Evolutionary conservation across 2,888 invertebrate species (phyloP).

Genomic region (Sinentomon sp.): DNA sequence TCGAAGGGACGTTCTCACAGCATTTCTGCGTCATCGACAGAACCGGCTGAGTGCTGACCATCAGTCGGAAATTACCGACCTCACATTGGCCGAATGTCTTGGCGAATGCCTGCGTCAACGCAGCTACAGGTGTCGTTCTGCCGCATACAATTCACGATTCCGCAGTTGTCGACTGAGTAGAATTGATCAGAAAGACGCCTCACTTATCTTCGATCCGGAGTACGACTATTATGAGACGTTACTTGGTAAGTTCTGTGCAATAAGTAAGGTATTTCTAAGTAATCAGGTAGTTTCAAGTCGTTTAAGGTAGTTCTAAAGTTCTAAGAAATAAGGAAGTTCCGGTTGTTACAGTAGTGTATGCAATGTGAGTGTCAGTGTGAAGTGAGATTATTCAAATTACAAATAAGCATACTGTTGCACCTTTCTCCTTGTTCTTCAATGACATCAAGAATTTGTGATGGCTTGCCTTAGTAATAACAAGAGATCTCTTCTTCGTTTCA

Average conservation of each 20-base stretch:
- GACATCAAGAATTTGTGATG: too few species aligned
- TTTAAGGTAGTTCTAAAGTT: too few species aligned
- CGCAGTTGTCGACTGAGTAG: conserved; percentile 56
- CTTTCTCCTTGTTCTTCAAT: too few species aligned
- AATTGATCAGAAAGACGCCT: conserved; percentile 61
- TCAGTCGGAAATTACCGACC: conserved; percentile 63
- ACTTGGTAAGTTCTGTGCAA: conserved; percentile 63
- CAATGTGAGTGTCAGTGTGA: too few species aligned
- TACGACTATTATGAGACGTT: conserved; percentile 80
- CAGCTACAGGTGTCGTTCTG: conserved; percentile 66
- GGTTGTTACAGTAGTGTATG: too few species aligned
- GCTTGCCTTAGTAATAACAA: too few species aligned
- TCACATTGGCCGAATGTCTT: conserved; percentile 63
- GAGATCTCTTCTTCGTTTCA: too few species aligned
- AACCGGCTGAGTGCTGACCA: conserved; percentile 62
- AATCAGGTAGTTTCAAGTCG: too few species aligned
- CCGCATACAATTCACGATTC: conserved; percentile 61
- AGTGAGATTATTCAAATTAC: too few species aligned
- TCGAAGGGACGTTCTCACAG: conserved; percentile 38
- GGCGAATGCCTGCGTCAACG: conserved; percentile 69
- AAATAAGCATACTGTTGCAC: too few species aligned
- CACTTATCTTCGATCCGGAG: conserved; percentile 68
- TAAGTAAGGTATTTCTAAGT: too few species aligned
- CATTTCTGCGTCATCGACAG: conserved; percentile 62
- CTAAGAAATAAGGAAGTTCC: too few species aligned